Conservation (phyloP, 2,888 invertebrate species). For the Catonia carolina region DNA sequence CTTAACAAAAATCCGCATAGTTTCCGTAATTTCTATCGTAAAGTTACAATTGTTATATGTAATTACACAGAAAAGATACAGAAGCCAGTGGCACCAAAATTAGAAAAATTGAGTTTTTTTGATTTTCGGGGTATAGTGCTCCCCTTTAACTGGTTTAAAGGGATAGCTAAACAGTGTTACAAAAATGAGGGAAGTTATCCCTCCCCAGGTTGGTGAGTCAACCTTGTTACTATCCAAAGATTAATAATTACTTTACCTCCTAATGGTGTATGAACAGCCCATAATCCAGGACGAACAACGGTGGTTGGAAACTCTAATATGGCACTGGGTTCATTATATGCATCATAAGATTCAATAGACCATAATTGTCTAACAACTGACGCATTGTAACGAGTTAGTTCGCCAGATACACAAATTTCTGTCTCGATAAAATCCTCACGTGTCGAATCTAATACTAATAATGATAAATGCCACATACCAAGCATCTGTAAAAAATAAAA, state of each 20-base stretch:
- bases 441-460: conserved; percentile 33
- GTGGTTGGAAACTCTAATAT: conserved; percentile 32
- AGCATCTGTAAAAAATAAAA: conserved; percentile 27
- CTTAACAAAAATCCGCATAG: too few species aligned
- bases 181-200: too few species aligned
- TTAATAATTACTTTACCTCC: conserved; percentile 35
- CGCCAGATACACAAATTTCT: conserved; percentile 33
- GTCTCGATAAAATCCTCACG: conserved; percentile 33
- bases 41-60: too few species aligned
- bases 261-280: conserved; percentile 34
- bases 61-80: too few species aligned
- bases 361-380: conserved; percentile 32
- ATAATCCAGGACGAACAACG: conserved; percentile 29
- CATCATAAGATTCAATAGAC: conserved; percentile 30
- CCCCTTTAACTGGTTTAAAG: too few species aligned
- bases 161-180: too few species aligned
- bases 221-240: too few species aligned
- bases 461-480: conserved; percentile 34
- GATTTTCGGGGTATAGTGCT: too few species aligned
- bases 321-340: conserved; percentile 30
- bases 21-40: too few species aligned
- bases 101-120: too few species aligned
- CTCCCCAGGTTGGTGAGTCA: too few species aligned
- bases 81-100: too few species aligned
- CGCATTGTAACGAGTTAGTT: conserved; percentile 31